These are phyloP conservation scores for Bubo bubo DNA, from an alignment of 2,113 vertebrate genomes.

Conservation along the genomic window DNA sequence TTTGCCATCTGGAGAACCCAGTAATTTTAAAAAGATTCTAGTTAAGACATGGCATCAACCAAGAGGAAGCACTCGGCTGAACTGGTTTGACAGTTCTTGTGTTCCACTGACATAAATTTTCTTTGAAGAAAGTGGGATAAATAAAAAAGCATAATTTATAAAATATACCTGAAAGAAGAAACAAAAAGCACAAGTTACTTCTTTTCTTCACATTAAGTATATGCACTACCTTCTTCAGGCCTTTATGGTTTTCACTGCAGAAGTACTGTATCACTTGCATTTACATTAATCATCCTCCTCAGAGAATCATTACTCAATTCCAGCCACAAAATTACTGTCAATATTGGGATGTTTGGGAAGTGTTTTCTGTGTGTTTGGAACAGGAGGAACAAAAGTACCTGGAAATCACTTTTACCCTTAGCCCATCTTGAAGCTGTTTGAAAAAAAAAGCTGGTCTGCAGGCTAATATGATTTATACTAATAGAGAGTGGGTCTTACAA, in stretches of 20 bases:
- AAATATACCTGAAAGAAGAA: background rate
- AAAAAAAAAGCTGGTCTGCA: background rate
- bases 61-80: background rate
- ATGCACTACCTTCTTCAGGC: background rate
- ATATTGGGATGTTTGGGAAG: background rate
- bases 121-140: background rate
- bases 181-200: background rate
- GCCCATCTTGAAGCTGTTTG: background rate
- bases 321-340: background rate
- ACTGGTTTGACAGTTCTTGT: background rate
- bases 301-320: background rate
- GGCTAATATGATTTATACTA: background rate
- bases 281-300: background rate
- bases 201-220: background rate
- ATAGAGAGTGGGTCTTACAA: background rate
- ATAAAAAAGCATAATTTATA: background rate
- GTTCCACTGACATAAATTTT: background rate
- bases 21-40: background rate
- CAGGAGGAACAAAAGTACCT: background rate
- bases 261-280: background rate
- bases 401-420: background rate
- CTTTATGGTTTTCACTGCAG: background rate
- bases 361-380: background rate
- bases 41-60: background rate
- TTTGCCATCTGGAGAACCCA: background rate